These are phyloP conservation scores for Aix galericulata DNA, from an alignment of 2,113 vertebrate genomes.

Conservation along the genomic window DNA sequence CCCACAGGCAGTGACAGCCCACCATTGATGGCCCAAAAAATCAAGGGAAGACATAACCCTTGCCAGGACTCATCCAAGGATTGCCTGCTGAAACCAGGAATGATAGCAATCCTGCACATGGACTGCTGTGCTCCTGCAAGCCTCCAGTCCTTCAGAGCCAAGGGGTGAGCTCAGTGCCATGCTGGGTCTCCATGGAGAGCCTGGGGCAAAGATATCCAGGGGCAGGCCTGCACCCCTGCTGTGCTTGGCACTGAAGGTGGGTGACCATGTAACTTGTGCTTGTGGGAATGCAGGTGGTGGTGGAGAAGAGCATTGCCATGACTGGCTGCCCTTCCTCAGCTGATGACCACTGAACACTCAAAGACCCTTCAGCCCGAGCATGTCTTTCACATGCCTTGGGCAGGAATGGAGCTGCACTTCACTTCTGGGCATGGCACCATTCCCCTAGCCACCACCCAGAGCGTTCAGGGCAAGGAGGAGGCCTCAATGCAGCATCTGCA, in stretches of 20 bases:
- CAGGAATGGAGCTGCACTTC: background rate
- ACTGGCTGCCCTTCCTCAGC: background rate
- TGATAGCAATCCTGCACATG: fast-evolving
- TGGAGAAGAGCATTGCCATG: background rate
- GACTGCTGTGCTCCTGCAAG: background rate
- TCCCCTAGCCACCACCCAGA: background rate
- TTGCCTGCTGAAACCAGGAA: background rate
- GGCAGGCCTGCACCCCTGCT: background rate
- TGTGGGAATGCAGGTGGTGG: background rate
- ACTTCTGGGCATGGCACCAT: background rate
- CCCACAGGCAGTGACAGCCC: fast-evolving
- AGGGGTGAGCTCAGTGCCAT: fast-evolving
- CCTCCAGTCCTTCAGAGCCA: background rate
- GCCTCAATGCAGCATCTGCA: background rate
- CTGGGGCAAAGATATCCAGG: background rate
- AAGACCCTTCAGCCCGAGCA: background rate
- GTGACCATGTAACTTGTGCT: background rate
- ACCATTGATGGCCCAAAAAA: background rate
- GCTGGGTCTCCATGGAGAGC: background rate
- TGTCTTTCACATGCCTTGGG: background rate
- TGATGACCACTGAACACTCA: background rate
- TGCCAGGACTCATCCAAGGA: fast-evolving
- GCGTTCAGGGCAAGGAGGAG: fast-evolving
- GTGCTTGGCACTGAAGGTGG: fast-evolving
- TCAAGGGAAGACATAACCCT: background rate